phyloP scores from a whole-genome alignment of 2,888 invertebrate species.

The Chrysolina oricalcia region DNA sequence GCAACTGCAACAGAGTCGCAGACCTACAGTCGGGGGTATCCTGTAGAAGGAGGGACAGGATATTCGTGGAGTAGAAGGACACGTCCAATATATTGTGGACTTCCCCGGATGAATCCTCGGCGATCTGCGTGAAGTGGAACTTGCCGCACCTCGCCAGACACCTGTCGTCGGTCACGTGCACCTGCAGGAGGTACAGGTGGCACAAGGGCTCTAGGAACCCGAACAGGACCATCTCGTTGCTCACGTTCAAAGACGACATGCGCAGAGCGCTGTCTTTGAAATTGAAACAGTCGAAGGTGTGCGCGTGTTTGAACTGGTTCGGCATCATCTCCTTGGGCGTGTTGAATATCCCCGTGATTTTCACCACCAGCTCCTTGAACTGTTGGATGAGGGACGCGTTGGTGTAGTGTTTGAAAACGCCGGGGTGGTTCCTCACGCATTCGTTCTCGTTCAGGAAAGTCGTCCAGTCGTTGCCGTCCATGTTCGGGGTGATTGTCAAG shows the following conservation, averaged over 20 bases:
- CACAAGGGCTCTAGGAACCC: conserved; percentile 73
- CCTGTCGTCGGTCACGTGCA: conserved; percentile 67
- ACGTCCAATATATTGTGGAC: conserved; percentile 78
- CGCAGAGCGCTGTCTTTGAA: conserved; percentile 65
- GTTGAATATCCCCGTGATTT: conserved; percentile 81
- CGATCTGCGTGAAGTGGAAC: conserved; percentile 73
- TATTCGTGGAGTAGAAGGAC: conserved; percentile 84
- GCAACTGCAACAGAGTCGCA: conserved; percentile 64
- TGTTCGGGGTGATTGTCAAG: conserved; percentile 81
- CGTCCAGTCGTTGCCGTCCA: conserved; percentile 85
- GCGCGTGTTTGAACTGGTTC: conserved; percentile 76
- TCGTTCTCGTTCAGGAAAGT: conserved; percentile 84
- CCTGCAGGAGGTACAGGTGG: conserved; percentile 74
- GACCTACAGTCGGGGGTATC: conserved; percentile 69
- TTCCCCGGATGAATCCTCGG: conserved; percentile 57
- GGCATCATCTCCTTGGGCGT: conserved; percentile 79
- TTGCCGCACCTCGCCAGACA: conserved; percentile 72
- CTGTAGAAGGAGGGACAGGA: conserved; percentile 82
- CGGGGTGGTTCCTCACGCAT: conserved; percentile 80
- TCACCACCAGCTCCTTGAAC: conserved; percentile 80
- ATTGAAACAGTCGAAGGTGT: conserved; percentile 71
- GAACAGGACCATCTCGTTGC: conserved; percentile 73
- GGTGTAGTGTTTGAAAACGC: conserved; percentile 84
- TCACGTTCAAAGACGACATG: conserved; percentile 74
- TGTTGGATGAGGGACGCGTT: conserved; percentile 88